Percentiles rank a stretch among this genome's conserved stretches.
Evolutionary conservation across 2,888 invertebrate genomes (phyloP).

Genomic region (Linyphia triangularis): DNA sequence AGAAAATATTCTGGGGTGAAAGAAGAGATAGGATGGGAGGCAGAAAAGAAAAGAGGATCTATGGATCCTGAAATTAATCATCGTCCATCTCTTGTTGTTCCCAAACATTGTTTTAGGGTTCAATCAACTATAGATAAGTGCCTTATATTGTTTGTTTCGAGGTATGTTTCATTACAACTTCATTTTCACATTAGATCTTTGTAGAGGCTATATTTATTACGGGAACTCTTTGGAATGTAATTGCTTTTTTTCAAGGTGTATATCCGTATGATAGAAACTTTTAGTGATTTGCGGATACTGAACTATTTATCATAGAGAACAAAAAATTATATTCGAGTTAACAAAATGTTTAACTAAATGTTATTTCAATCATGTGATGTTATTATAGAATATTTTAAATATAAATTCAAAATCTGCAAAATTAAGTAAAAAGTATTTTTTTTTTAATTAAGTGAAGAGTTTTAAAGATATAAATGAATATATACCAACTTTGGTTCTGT

Average conservation of each 20-base stretch:
- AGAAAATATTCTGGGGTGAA: background rate
- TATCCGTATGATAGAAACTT: no score
- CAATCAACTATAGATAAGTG: background rate
- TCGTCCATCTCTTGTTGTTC: slow-evolving; percentile 18
- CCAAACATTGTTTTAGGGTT: slow-evolving; percentile 3
- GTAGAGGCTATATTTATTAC: background rate
- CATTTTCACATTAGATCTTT: background rate
- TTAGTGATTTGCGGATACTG: no score
- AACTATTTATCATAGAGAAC: no score
- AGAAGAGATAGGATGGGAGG: background rate
- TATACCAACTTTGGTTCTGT: no score
- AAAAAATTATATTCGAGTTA: no score
- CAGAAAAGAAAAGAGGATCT: background rate
- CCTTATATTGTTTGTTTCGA: background rate
- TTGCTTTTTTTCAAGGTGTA: background rate
- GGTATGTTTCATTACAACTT: background rate
- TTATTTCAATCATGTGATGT: background rate
- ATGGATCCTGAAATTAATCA: slow-evolving; percentile 24
- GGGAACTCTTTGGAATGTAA: background rate
- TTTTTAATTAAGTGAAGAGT: no score
- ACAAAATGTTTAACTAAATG: background rate
- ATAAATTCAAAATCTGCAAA: no score
- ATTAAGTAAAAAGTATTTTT: no score
- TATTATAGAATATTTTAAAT: background rate
- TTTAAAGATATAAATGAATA: no score